Evolutionary conservation across 2,113 vertebrate species (phyloP), one percentile per base, ranked within the genome.

Genomic region (Lamprotornis superbus): DNA sequence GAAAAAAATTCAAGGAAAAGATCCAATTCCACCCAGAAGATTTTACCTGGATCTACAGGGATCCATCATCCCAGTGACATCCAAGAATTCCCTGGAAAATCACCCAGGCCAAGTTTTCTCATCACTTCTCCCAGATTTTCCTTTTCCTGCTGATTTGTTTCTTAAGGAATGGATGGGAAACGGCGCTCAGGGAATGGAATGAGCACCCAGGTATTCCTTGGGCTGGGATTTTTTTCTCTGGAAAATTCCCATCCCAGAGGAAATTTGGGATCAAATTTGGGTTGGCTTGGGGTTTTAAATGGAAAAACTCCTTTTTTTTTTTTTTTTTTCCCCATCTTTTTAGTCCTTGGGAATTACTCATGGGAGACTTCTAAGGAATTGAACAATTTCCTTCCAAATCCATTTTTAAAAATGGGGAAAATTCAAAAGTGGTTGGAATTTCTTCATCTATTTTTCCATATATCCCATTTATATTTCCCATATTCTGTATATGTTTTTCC

Each of bases 101-200:
- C 12, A 8, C 4, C 33, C n/a, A 16, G 42, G 17, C 10, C 37
- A 23, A 23, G 25, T 10, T 59, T 46, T n/a, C 57, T 39, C 49
- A 3, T 11, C 12, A 0, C 31, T 39, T 53, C 9, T 28, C 57
- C 53, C 6, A 2, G 25, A 37, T 74, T 52, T 81, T 24, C 33
- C 44, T 52, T 16, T 57, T 19, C 33, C 35, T 23, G 33, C 0
- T 13, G 28, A 5, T 30, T 15, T 28, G 15, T 19, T 22, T 57
- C 31, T 44, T 50, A 47, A 47, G 59, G 30, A 56, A 44, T 12
- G 28, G 47, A 30, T 27, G 33, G 24, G 8, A 20, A 61, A 33
- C 11, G 4, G 18, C 2, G 0, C 33, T 23, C 11, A 2, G 23
- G 59, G 44, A 63, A 31, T 1, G 15, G 35, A 7, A 9, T 0